Evolutionary conservation across 2,888 invertebrate species (phyloP), one percentile per base, ranked within the genome.

Genomic region (Drosophila macrospina): DNA sequence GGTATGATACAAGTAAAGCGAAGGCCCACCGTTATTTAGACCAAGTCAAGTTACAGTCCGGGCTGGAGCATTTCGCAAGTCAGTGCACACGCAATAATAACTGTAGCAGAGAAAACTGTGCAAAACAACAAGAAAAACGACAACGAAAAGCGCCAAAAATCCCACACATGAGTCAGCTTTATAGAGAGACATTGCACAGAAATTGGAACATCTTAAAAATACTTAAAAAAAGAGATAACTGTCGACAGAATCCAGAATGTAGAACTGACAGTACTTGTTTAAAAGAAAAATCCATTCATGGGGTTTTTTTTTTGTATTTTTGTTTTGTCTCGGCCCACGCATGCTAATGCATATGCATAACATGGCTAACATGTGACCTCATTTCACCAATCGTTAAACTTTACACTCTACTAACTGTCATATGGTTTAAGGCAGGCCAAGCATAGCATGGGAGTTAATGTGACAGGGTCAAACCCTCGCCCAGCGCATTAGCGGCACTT

Each of bases 331-430:
- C 13, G 34, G 41, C 72, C 71, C 61, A 72, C 67, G 42, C 54
- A 51, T 20, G 41, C n/a, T 10, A 42, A 56, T 48, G 57, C 32
- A 42, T 28, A 50, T 41, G 24, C 54, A 55, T 54, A 48, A 45
- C 65, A 71, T 61, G 57, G 20, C 62, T 68, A 80, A 70, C 76
- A 80, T 68, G 63, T 84, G 81, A 77, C 85, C 85, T 71, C 85
- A 79, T 84, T 87, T 78, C 73, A 76, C 73, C 78, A 75, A 78
- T 81, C 86, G 82, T 89, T 86, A 88, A 88, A 84, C 86, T 88
- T 89, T 78, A 88, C 82, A 86, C 88, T 88, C 88, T 88, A 86
- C 66, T 89, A 86, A 84, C 85, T 84, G 71, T 70, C 63, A 61
- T 52, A 55, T 47, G 41, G 30, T 47, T 26, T 41, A 34, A 55